Base-by-base conservation (phyloP, 2,888 invertebrate genomes). In the Sesamia inferens region DNA sequence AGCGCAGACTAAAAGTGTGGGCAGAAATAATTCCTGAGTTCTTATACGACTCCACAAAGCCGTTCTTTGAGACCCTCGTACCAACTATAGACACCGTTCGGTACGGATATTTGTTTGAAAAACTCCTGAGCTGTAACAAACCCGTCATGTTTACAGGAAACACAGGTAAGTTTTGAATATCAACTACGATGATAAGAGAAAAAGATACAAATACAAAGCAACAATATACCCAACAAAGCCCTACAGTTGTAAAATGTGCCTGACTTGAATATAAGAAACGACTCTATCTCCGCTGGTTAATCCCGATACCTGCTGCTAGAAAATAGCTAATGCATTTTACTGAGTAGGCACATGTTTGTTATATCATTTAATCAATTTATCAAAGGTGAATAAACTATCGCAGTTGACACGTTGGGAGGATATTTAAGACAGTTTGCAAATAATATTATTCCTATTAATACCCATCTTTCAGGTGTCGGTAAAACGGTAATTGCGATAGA, bases 11-110 rank as follows among this genome's bases (percentile, higher is more conserved):
- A 92, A 98, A 98, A 86, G 93, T 96, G 11, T 99, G 99, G 99
- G 96, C 97, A n/a, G 97, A 97, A 71, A 97, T 98, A 54, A 97
- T 98, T 82, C 98, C 98, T 0, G 88, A 94, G 1, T 99, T 98
- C 89, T 83, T 94, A 5, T 99, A 98, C 88, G 97, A 98, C 89
- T 93, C 96, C 19, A 94, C 97, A 1, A 94, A 96, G 44, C 98
- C 98, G 1, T 99, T 98, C 94, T 99, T 99, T 89, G 99, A 99
- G 89, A 98, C 98, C 90, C 96, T 99, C 13, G 99, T 99, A 13
- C 99, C 99, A 0, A 99, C 99, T 0, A 97, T 97, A n/a, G 99
- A 99, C 89, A 99, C 99, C 0, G 98, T 98, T 0, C 97, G 99
- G 85, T 99, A 98, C 90, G 98, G 98, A 72, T 98, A 97, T 90